Percentiles rank a stretch among this genome's conserved stretches.
These are phyloP conservation scores for Xylocopa sonorina DNA, from an alignment of 1,140 invertebrate species.

Conservation along the genomic window DNA sequence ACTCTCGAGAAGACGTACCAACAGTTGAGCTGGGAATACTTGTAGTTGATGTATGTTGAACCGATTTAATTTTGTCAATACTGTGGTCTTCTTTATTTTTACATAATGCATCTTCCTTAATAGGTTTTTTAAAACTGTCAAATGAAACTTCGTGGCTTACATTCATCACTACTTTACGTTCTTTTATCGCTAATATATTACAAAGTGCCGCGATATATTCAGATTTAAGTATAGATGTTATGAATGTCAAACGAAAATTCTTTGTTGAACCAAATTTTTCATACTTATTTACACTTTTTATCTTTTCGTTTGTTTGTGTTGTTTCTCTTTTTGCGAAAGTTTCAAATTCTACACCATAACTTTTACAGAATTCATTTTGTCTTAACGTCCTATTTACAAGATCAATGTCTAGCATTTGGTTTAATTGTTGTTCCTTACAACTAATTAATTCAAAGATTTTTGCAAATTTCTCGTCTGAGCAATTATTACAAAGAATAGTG, in stretches of 20 bases:
- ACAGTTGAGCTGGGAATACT: conserved; percentile 17
- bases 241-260: conserved; percentile 76
- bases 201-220: conserved; percentile 90
- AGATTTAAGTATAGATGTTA: conserved; percentile 84
- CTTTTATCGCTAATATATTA: conserved; percentile 86
- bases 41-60: conserved; percentile 19
- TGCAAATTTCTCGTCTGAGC: conserved; percentile 85
- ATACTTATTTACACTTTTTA: neutral
- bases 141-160: conserved; percentile 76
- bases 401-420: conserved; percentile 82
- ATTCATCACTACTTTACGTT: conserved; percentile 87
- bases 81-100: conserved; percentile 11
- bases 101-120: conserved; percentile 15
- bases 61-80: neutral
- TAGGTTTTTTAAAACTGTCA: conserved; percentile 48
- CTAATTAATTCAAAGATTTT: conserved; percentile 86
- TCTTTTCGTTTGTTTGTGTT: conserved; percentile 75
- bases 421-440: conserved; percentile 83
- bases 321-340: conserved; percentile 62
- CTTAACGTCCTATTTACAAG: conserved; percentile 83
- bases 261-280: conserved; percentile 57
- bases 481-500: conserved; percentile 87
- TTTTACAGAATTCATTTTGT: conserved; percentile 75
- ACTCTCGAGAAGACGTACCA: conserved; percentile 5
- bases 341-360: conserved; percentile 84